A percentile compares a stretch with the other conserved stretches of the same genome.
phyloP scores from a whole-genome alignment of 2,797 vertebrate genomes.

The Corythornis leucogaster region DNA sequence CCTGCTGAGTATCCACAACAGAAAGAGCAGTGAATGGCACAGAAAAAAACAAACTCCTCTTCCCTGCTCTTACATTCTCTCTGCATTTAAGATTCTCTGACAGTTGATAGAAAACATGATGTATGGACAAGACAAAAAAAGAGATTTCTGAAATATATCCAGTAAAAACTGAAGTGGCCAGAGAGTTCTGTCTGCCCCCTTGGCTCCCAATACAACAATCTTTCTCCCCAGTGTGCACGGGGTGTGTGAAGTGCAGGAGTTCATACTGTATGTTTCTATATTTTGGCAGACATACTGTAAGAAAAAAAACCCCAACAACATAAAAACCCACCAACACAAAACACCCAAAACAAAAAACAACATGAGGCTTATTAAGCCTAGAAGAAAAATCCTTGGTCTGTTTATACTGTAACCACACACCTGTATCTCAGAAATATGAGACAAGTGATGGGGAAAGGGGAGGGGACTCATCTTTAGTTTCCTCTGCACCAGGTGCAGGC shows the following conservation, averaged over 20 bases:
- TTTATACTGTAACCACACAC: constrained; percentile 49
- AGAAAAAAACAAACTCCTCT: background rate
- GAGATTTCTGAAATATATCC: background rate
- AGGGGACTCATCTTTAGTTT: constrained; percentile 31
- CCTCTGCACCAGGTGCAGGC: constrained; percentile 58
- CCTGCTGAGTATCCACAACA: background rate
- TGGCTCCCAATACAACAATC: background rate
- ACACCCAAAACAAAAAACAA: too few relatives aligned
- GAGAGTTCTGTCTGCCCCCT: background rate
- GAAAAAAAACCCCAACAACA: background rate
- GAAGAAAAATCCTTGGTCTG: constrained; percentile 29
- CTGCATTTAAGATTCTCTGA: background rate
- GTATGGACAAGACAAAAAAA: background rate
- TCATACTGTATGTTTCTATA: background rate
- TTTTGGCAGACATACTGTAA: background rate
- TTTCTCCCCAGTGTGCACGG: background rate
- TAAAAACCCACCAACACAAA: background rate
- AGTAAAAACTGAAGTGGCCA: background rate
- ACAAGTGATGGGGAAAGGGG: constrained; percentile 27
- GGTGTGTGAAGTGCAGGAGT: constrained; percentile 21
- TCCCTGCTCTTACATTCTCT: background rate
- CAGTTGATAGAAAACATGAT: background rate
- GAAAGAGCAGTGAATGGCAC: background rate
- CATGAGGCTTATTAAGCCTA: background rate
- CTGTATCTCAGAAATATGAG: constrained; percentile 44